These are phyloP conservation scores for Sycophaga agraensis DNA, from an alignment of 1,140 invertebrate genomes.

Conservation along the genomic window DNA sequence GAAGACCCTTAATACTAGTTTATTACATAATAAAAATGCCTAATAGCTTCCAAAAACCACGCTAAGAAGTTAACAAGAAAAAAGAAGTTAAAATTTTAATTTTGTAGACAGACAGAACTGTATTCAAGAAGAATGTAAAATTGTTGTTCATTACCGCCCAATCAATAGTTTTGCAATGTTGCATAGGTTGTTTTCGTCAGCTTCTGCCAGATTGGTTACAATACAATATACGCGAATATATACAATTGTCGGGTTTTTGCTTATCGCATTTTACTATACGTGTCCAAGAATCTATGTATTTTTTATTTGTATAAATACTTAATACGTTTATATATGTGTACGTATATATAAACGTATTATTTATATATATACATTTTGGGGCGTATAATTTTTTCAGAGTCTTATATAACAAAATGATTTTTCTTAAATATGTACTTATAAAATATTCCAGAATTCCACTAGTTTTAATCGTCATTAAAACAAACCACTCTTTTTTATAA, in stretches of 20 bases:
- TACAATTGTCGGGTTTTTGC: slow-evolving; percentile 13
- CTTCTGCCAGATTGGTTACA: slow-evolving; percentile 17
- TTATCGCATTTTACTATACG: not conserved
- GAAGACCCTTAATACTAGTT: too few species aligned
- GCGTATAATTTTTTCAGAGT: slow-evolving; percentile 12
- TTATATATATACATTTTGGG: too few species aligned
- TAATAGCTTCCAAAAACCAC: slow-evolving; percentile 13
- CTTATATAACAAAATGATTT: not conserved
- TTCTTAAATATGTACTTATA: slow-evolving; percentile 19
- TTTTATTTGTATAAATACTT: not conserved
- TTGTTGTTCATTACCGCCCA: slow-evolving; percentile 14
- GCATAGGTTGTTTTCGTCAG: slow-evolving; percentile 15
- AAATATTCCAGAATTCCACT: slow-evolving; percentile 25
- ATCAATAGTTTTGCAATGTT: slow-evolving; percentile 10
- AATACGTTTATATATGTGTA: not conserved
- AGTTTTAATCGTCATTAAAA: slow-evolving; percentile 4
- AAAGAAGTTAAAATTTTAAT: slow-evolving; percentile 8
- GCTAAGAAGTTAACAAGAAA: slow-evolving; percentile 9
- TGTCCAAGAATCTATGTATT: not conserved
- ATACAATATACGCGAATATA: slow-evolving; percentile 27
- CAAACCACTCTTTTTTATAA: slow-evolving; percentile 16
- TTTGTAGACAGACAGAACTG: not conserved
- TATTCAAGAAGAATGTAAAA: slow-evolving; percentile 14
- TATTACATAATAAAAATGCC: not conserved
- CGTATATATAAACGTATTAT: too few species aligned